Evolutionary conservation across 2,888 invertebrate genomes (phyloP).

Genomic region (Eupithecia vulgata): DNA sequence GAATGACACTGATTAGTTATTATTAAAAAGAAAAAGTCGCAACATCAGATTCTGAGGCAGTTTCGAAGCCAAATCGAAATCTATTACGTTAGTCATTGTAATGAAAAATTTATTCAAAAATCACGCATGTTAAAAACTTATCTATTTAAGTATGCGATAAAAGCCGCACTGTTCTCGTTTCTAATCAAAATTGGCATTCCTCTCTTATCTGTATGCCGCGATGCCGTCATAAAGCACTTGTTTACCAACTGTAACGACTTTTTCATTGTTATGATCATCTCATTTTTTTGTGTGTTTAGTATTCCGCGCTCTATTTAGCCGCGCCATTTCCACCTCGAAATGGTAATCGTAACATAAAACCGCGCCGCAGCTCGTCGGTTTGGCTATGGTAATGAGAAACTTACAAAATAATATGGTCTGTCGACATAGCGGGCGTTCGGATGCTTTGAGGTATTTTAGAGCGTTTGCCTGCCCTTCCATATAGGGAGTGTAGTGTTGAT

Average conservation of each 20-base stretch:
- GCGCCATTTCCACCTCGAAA: conserved; percentile 39
- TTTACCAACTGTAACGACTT: conserved; percentile 62
- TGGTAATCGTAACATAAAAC: conserved; percentile 39
- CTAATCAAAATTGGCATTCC: conserved; percentile 80
- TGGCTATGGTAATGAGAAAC: conserved; percentile 51
- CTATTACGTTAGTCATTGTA: conserved; percentile 48
- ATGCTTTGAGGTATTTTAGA: conserved; percentile 61
- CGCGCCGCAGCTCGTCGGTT: conserved; percentile 46
- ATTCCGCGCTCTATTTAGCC: conserved; percentile 43
- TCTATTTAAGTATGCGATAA: conserved; percentile 75
- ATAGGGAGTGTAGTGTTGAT: conserved; percentile 65
- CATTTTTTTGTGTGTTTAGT: conserved; percentile 43
- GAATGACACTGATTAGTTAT: conserved; percentile 34
- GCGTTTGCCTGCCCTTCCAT: conserved; percentile 55
- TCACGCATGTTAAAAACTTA: conserved; percentile 71
- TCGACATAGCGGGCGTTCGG: conserved; percentile 57
- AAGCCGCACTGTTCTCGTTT: conserved; percentile 71
- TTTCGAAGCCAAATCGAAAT: conserved; percentile 40
- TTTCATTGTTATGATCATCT: conserved; percentile 59
- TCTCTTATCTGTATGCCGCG: conserved; percentile 63
- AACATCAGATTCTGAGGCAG: conserved; percentile 27
- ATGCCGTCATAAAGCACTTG: conserved; percentile 65
- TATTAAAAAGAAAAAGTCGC: conserved; percentile 30
- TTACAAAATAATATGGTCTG: conserved; percentile 63
- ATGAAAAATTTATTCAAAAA: conserved; percentile 64